Evolutionary conservation across 2,797 vertebrate genomes (phyloP), one percentile per base, ranked within the genome.

Genomic region (Lithobates sylvaticus): DNA sequence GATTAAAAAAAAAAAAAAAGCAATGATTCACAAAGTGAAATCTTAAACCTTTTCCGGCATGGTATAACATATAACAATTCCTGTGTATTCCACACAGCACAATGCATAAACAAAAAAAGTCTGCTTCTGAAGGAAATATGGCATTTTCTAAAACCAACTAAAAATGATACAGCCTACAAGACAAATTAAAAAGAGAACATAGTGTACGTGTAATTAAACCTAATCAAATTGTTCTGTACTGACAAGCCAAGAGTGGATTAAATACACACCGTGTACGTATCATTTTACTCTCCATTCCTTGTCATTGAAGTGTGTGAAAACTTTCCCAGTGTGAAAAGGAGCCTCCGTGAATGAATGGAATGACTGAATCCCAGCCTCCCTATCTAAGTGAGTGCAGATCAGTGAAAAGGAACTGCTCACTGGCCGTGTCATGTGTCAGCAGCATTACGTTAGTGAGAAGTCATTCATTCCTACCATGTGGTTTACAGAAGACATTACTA

Each of bases 381-480:
- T 68, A 69, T 79, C 77, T 79, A 79, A 69, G 58, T 44, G 39
- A 79, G 64, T 69, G 39, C 39, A 34, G 77, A 69, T 79, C 29
- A 68, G 65, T 50, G 69, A 79, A 69, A 69, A 79, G 10, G 26
- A 26, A 67, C 77, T 44, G 44, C 64, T 69, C 39, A 32, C 39
- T 79, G n/a, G 65, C 65, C 68, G 44, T 79, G 42, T 69, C 65
- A 67, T 79, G 26, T 79, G 77, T 69, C 77, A 79, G 42, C 44
- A 69, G 77, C 64, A 69, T 69, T 79, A 79, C 77, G 65, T 79
- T 67, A 69, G 77, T 50, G 15, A 44, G 16, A 69, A 67, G 39
- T 68, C 77, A 50, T 79, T 68, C 77, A 50, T 69, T 68, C 77
- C 77, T 69, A 67, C 77, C 77, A 79, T 79, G 77, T 79, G 77